Evolutionary conservation across 1,140 invertebrate species (phyloP), one percentile per base, ranked within the genome.

Genomic region (Hetaerina americana): DNA sequence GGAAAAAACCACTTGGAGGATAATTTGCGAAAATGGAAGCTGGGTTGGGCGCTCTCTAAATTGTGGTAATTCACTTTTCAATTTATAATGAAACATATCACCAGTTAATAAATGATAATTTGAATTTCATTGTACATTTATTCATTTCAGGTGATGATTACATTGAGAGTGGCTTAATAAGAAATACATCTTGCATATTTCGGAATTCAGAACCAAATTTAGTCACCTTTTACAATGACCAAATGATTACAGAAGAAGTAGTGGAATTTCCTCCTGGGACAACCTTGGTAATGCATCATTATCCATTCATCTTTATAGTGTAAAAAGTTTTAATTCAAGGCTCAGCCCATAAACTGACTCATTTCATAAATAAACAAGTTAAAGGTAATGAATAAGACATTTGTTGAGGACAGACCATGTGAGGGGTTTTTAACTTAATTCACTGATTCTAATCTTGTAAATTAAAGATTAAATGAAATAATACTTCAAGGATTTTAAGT

Each of bases 1-100:
- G 0, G 90, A 92, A 79, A 89, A 89, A 76, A 90, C 87, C 2
- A 92, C 90, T 0, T 93, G 92, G 92, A 88, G 89, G 73, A 89
- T 93, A 70, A 86, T 90, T 25, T 94, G 92, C 76, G 90, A 92
- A 77, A 87, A 93, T 76, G 92, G 92, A 0, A 86, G 85, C 72
- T 94, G 92, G 92, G 87, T 91, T 69, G 91, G 91, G 24, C 84
- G 88, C 74, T 88, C 90, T 66, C 85, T 90, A 40, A 87, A 85
- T 77, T 93, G 91, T 78, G 89, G 88, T 90, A 78, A 78, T 80
- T 71, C 72, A 79, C 1, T 57, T 2, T n/a, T n/a, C n/a, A n/a
- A n/a, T n/a, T 57, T 57, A 57, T 40, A 8, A 40, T 15, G 15
- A 40, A 8, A 40, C 6, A 57, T 57, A 5, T 57, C 40, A 57